Conservation (phyloP, 2,797 vertebrate species). For the Myotis findleyi region DNA sequence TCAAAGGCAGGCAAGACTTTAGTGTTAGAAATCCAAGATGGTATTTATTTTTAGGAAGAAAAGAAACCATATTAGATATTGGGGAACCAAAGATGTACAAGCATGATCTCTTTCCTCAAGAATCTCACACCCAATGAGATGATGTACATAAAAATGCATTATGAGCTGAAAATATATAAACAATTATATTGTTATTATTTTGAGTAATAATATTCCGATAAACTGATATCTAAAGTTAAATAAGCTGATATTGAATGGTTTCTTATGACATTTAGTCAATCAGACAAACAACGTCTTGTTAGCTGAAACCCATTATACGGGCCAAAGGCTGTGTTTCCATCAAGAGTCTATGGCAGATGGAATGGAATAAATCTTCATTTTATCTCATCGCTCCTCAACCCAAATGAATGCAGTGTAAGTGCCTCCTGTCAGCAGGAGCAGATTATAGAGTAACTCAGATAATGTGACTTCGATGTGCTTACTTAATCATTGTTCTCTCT, state of each 20-base stretch:
- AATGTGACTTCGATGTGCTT: slow-evolving; percentile 24
- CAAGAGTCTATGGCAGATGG: neutral
- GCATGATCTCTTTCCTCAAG: neutral
- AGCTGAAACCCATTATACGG: neutral
- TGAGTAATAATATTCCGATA: neutral
- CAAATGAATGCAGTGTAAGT: neutral
- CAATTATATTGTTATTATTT: neutral
- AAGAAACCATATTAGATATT: neutral
- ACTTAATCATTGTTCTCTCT: neutral
- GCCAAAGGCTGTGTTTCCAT: neutral
- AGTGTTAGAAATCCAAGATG: neutral
- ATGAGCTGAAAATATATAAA: neutral
- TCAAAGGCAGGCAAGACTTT: neutral
- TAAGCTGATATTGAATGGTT: neutral
- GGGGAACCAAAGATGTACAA: neutral
- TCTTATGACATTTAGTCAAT: neutral
- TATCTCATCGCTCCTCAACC: neutral
- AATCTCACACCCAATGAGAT: neutral
- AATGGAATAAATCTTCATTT: neutral
- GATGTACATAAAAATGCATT: neutral
- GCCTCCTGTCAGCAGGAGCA: neutral
- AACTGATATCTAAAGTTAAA: neutral
- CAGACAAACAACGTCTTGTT: neutral
- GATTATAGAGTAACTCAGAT: neutral
- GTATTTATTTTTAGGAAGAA: neutral